These are phyloP conservation scores for Cerastoderma edule DNA, from an alignment of 2,888 invertebrate genomes.

Conservation along the genomic window DNA sequence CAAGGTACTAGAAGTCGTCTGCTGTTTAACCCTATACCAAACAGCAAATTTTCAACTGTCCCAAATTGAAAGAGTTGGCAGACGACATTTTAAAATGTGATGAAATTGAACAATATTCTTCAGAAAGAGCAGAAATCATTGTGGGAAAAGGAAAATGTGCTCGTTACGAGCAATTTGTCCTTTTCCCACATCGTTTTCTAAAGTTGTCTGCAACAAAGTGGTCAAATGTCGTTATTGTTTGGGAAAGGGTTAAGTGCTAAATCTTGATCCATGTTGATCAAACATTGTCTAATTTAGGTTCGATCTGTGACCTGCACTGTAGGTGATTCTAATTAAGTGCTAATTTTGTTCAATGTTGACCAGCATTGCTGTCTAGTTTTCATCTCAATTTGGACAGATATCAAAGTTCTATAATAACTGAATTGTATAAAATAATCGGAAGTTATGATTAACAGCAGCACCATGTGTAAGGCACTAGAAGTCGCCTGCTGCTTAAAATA, in stretches of 20 bases:
- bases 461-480: not conserved
- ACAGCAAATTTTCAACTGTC: not conserved
- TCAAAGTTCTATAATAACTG: no score
- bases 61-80: not conserved
- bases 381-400: no score
- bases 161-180: not conserved
- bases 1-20: not conserved
- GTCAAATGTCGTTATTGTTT: not conserved
- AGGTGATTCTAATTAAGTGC: not conserved
- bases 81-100: not conserved
- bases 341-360: no score
- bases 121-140: no score
- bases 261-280: not conserved
- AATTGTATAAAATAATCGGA: not conserved
- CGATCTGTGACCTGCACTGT: not conserved
- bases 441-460: not conserved
- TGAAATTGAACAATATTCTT: no score
- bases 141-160: not conserved
- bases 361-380: no score
- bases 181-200: conserved; percentile 2
- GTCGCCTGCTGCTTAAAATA: not conserved
- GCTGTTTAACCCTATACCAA: not conserved
- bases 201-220: not conserved
- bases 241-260: not conserved
- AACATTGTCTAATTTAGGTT: not conserved